Base-by-base conservation (phyloP, 2,797 vertebrate species). In the Alectoris magna region DNA sequence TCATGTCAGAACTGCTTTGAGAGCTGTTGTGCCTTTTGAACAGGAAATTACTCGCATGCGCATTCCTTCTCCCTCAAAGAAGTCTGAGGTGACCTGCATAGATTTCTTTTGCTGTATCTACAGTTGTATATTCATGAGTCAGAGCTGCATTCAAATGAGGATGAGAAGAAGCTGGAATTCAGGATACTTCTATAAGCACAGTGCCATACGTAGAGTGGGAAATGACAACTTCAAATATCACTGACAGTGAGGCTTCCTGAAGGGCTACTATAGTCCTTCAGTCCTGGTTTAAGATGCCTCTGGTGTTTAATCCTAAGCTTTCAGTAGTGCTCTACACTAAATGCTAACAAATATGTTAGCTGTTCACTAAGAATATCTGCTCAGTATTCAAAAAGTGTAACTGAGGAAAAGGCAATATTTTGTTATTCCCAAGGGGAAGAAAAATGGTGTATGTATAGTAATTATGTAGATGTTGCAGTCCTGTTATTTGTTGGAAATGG, bases 351-450 rank as follows among this genome's bases (percentile, higher is more conserved):
- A 64, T 66, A 19, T 26, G 18, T 12, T 7, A 53, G 38, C 29
- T 48, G 8, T 60, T 71, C 23, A 18, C 22, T 44, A 12, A 80
- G 77, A 83, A 27, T 36, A 56, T 71, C 44, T 49, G 3, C n/a
- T 53, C 7, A 3, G 8, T 64, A 58, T 53, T 34, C n/a, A 17
- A 29, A 55, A 71, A 53, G 7, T 0, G 0, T n/a, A 48, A 46
- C 2, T 9, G 43, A 73, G 26, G 70, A 73, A 80, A 70, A 7
- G 34, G 11, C 27, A 31, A 10, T 36, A 15, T 23, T 22, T 41
- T 69, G 31, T 29, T 63, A 16, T 59, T 83, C 29, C 38, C 26
- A 27, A 39, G 15, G 51, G 56, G 49, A 9, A 48, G 84, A 71
- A n/a, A 66, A 44, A 41, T 66, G 49, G 17, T 77, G n/a, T 34